Conservation (phyloP, 2,113 vertebrate species). For the Peromyscus leucopus region DNA sequence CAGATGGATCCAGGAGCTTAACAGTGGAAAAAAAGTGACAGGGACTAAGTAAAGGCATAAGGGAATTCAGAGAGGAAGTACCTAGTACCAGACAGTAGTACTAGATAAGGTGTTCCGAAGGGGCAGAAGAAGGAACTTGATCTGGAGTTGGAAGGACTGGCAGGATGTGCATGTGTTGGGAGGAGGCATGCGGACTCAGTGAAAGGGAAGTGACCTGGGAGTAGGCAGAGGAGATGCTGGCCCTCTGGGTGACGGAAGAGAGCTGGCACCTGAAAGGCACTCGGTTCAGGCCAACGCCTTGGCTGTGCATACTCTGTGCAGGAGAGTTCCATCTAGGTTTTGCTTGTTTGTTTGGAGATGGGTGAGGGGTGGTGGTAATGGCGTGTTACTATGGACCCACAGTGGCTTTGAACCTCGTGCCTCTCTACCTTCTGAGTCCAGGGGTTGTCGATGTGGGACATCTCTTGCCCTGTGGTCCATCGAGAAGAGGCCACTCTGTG, state of each 20-base stretch:
- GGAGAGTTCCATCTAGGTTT: not conserved
- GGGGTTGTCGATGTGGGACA: not conserved
- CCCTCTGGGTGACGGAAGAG: not conserved
- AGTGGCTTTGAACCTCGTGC: not conserved
- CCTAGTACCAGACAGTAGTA: too few relatives aligned
- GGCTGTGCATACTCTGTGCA: rapidly evolving
- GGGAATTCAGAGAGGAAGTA: not conserved
- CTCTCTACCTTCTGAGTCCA: not conserved
- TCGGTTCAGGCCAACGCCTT: not conserved
- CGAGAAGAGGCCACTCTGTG: not conserved
- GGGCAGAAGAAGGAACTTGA: not conserved
- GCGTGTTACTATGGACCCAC: not conserved
- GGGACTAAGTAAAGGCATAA: not conserved
- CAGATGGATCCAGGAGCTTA: not conserved
- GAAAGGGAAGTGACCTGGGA: not conserved
- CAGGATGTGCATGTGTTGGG: not conserved
- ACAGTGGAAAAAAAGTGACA: not conserved
- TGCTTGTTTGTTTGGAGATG: not conserved
- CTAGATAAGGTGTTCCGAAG: not conserved
- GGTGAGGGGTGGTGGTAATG: not conserved
- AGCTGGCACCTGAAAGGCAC: not conserved
- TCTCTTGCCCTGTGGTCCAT: not conserved
- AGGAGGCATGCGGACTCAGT: not conserved
- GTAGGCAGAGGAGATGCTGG: not conserved
- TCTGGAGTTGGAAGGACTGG: not conserved